phyloP scores from a whole-genome alignment of 2,888 invertebrate genomes.

The Pristionchus maxplancki region DNA sequence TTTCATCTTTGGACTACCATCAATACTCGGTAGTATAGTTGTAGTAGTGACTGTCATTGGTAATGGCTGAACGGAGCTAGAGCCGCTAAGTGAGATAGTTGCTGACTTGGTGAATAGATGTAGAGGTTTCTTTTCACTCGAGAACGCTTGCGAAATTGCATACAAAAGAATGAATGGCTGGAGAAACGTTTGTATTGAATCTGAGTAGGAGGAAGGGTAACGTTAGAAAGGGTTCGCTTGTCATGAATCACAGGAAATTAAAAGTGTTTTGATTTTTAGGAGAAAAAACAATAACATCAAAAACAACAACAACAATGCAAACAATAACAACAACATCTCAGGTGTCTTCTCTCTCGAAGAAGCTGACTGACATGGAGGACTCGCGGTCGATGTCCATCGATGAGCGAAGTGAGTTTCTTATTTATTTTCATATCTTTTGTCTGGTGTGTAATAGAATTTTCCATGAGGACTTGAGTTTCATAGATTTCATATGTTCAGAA shows the following conservation, averaged over 20 bases:
- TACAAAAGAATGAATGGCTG: background rate
- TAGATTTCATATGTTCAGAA: background rate
- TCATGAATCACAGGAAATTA: background rate
- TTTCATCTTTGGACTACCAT: background rate
- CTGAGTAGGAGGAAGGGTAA: background rate
- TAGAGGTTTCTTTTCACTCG: background rate
- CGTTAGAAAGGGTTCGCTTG: background rate
- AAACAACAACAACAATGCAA: too few species aligned
- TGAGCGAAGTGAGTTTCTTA: background rate
- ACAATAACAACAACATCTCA: too few species aligned
- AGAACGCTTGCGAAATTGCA: background rate
- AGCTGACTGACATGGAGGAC: conserved; percentile 70
- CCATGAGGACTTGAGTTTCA: background rate
- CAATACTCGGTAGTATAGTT: background rate
- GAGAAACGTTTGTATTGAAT: background rate
- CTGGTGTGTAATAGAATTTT: background rate
- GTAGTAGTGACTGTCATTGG: too few species aligned
- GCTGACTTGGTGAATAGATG: background rate
- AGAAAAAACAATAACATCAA: too few species aligned
- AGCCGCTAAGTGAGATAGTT: conserved; percentile 15
- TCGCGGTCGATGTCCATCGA: conserved; percentile 9
- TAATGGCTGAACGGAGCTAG: too few species aligned
- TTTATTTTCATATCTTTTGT: background rate
- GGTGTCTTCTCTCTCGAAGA: conserved; percentile 71
- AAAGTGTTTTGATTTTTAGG: too few species aligned